These are phyloP conservation scores for Neosilurus mollespiculum DNA, from an alignment of 2,797 vertebrate species.

Conservation along the genomic window DNA sequence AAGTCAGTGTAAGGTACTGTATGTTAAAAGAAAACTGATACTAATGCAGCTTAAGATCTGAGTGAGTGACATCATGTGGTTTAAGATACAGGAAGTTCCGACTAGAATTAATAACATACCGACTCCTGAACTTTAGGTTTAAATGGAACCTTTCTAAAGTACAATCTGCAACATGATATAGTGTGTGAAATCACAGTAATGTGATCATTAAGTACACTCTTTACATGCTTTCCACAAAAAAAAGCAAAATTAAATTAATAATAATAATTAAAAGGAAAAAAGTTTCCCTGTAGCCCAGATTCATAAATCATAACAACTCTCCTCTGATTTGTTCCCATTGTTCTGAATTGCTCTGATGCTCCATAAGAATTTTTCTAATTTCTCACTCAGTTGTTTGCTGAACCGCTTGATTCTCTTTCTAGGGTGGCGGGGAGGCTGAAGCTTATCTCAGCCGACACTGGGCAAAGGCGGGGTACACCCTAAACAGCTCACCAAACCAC, in stretches of 20 bases:
- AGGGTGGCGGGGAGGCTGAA: too few relatives aligned
- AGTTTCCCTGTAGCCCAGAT: neutral
- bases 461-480: too few relatives aligned
- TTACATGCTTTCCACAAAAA: neutral
- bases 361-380: neutral
- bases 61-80: neutral
- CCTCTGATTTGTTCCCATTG: neutral
- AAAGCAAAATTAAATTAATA: too few relatives aligned
- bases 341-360: neutral
- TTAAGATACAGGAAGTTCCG: neutral
- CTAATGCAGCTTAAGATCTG: neutral
- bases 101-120: neutral
- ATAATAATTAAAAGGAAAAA: neutral
- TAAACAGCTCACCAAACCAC: too few relatives aligned
- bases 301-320: neutral
- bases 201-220: neutral
- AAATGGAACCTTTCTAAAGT: slow-evolving; percentile 13
- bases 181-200: neutral
- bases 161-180: neutral
- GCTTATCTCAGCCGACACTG: too few relatives aligned
- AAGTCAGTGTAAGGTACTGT: neutral
- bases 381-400: too few relatives aligned
- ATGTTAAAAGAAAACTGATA: neutral
- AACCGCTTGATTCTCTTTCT: too few relatives aligned
- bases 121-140: slow-evolving; percentile 7